Base-by-base conservation (phyloP, 2,888 invertebrate genomes). In the Anthoptus insignis region DNA sequence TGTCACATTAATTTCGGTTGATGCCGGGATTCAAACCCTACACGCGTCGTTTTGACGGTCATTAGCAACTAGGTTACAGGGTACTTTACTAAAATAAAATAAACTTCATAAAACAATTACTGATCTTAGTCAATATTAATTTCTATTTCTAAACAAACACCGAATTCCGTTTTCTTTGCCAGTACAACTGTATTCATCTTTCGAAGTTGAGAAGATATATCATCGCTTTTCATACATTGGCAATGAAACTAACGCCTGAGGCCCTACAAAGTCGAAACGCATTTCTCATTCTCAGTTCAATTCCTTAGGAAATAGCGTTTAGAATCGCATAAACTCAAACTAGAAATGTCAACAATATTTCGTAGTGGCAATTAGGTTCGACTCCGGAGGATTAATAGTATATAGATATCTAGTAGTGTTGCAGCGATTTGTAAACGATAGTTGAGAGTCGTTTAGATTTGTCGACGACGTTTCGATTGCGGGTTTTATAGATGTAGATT, bases 281-380 rank as follows among this genome's bases (percentile, higher is more conserved):
- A 5, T 14, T 32, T 37, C 54, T 54, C 56, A 49, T 49, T 56
- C 54, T 63, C 47, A 1, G 49, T 27, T 13, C 29, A 56, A 24
- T 49, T n/a, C 27, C 63, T 56, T n/a, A 37, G 24, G 11, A 6
- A 13, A 49, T 56, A 63, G 45, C 49, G 63, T n/a, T 19, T 37
- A 63, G 34, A 63, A 63, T 63, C 56, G 54, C 9, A 2, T 8
- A 16, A 19, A n/a, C 14, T 37, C 9, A 7, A 14, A 37, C 54
- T 37, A 21, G 73, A 78, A 72, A 78, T 77, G 82, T 83, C 83
- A 80, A 75, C 81, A 73, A 81, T 86, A 83, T 85, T 84, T 82
- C 75, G 81, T 74, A 72, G 70, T 70, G 74, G 81, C 86, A 86
- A 85, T 87, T 87, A 87, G 80, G 79, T 69, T 69, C 74, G 76